Conservation (phyloP, 2,113 vertebrate species). For the Pristiophorus japonicus region DNA sequence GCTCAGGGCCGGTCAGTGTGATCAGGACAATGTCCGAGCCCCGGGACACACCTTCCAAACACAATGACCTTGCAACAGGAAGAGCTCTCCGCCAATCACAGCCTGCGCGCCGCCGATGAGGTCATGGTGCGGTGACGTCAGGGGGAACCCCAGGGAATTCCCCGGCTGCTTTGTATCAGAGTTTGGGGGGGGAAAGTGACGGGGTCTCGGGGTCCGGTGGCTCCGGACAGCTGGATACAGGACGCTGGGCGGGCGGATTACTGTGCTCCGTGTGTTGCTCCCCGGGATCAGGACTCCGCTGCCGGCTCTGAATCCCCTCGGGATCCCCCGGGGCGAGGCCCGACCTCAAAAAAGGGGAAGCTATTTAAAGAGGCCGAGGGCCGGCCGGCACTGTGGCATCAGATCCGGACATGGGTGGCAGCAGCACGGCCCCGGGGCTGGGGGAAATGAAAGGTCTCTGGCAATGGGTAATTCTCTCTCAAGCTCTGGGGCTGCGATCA, state of each 20-base stretch:
- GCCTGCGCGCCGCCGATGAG: neutral
- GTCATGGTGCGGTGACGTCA: constrained; percentile 3
- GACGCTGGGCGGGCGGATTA: too few species aligned
- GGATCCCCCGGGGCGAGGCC: neutral
- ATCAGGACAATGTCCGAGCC: neutral
- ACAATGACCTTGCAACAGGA: constrained; percentile 30
- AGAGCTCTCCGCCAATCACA: constrained; percentile 20
- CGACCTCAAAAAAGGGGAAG: neutral
- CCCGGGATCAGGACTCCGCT: neutral
- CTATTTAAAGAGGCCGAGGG: neutral
- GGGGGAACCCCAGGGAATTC: constrained; percentile 28
- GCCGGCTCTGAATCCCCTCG: neutral
- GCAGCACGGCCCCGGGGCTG: too few species aligned
- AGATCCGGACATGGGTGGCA: too few species aligned
- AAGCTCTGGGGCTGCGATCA: neutral
- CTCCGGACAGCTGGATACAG: too few species aligned
- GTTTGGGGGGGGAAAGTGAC: neutral
- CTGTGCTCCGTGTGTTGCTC: too few species aligned
- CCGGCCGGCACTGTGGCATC: too few species aligned
- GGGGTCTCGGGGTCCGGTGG: neutral
- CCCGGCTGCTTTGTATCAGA: neutral
- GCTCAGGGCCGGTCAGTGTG: too few species aligned
- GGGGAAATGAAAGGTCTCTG: neutral
- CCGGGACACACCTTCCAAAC: neutral
- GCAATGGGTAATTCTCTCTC: neutral